A percentile compares a stretch with the other conserved stretches of the same genome.
These are phyloP conservation scores for Triplophysa siluroides DNA, from an alignment of 2,113 vertebrate genomes.

Conservation along the genomic window DNA sequence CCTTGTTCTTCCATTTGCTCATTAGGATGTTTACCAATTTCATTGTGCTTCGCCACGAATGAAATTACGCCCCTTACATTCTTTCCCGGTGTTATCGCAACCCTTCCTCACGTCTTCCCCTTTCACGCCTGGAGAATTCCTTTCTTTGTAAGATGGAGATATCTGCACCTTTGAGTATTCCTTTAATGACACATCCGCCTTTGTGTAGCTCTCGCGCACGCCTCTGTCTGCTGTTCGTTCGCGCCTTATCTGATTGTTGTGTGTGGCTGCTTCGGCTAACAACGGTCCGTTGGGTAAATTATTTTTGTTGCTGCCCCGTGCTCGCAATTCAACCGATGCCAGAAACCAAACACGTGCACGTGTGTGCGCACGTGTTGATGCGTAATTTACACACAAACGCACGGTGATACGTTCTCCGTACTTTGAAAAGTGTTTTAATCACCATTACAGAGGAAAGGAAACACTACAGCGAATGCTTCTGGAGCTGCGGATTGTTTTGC, in stretches of 20 bases:
- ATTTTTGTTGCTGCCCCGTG: constrained; percentile 2
- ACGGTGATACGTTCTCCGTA: neutral
- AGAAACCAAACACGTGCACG: neutral
- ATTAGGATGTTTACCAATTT: constrained; percentile 31
- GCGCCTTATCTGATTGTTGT: constrained; percentile 39
- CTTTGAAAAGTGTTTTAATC: neutral
- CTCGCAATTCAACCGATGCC: neutral
- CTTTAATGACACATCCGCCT: constrained; percentile 49
- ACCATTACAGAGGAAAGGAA: neutral
- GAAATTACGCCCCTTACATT: neutral
- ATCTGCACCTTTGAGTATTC: constrained; percentile 41
- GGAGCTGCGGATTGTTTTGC: constrained; percentile 23
- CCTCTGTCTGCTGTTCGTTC: constrained; percentile 18
- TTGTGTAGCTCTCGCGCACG: constrained; percentile 29
- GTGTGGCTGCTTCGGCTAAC: constrained; percentile 40
- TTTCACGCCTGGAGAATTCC: constrained; percentile 38
- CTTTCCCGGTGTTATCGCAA: neutral
- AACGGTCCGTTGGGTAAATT: constrained; percentile 29
- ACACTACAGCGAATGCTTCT: neutral
- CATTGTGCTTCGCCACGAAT: constrained; percentile 14
- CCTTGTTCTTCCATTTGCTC: constrained; percentile 15
- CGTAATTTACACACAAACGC: neutral
- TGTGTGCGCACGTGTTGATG: neutral
- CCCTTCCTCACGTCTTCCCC: constrained; percentile 10
- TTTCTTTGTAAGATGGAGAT: constrained; percentile 38